phyloP scores from a whole-genome alignment of 2,888 invertebrate species.

The Dione juno region DNA sequence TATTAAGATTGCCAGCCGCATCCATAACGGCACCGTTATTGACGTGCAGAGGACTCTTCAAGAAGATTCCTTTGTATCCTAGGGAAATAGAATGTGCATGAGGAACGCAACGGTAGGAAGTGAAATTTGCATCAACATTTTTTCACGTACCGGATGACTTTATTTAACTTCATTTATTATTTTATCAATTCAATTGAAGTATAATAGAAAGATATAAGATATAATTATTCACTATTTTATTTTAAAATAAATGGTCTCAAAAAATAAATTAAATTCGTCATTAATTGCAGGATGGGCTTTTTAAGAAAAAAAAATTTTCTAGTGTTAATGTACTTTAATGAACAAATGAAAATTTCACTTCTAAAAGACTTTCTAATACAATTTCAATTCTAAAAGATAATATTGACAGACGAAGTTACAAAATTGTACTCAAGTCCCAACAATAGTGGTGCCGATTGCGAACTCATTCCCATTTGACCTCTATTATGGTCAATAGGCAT shows the following conservation, averaged over 20 bases:
- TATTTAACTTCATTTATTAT: too few relatives aligned
- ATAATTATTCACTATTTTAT: too few relatives aligned
- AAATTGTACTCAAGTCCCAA: not conserved
- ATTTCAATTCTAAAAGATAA: not conserved
- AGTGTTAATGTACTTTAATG: too few relatives aligned
- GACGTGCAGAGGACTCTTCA: not conserved
- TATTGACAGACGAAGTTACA: not conserved
- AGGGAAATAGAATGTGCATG: not conserved
- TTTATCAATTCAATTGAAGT: too few relatives aligned
- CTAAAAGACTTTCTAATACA: not conserved
- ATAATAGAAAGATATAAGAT: too few relatives aligned
- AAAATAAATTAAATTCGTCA: too few relatives aligned
- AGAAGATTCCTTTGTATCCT: not conserved
- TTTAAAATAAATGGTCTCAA: too few relatives aligned
- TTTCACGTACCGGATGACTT: not conserved
- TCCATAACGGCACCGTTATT: conserved; percentile 1
- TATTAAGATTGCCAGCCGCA: not conserved
- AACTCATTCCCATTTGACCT: conserved; percentile 21
- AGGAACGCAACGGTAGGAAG: not conserved
- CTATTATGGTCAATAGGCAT: conserved; percentile 23
- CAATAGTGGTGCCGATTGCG: conserved; percentile 25
- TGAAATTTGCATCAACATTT: not conserved
- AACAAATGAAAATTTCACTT: too few relatives aligned
- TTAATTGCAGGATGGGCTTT: too few relatives aligned
- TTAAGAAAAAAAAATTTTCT: too few relatives aligned